Conservation (phyloP, 1,140 invertebrate species). For the Aphelenchoides fujianensis region DNA sequence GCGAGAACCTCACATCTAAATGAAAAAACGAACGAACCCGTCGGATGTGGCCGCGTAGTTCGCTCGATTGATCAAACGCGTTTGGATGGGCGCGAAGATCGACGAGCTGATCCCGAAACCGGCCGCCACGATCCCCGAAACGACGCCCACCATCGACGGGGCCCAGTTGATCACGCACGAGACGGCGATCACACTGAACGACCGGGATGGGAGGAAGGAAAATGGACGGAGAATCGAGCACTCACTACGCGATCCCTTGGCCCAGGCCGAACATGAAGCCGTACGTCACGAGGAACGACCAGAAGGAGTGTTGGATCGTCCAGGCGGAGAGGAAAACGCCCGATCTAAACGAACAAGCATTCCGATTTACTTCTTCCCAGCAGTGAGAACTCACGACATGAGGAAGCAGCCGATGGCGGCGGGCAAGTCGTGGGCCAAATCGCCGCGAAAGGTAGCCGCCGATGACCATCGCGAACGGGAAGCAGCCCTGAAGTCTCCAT, state of each 20-base stretch:
- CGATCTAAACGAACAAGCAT: conserved; percentile 40
- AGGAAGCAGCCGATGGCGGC: conserved; percentile 50
- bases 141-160: conserved; percentile 54
- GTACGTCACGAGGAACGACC: conserved; percentile 56
- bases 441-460: conserved; percentile 49
- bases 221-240: too few species aligned
- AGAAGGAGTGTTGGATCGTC: conserved; percentile 55
- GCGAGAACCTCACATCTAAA: conserved; percentile 28
- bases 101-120: conserved; percentile 60
- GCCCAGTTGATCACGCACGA: conserved; percentile 61
- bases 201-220: too few species aligned
- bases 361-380: too few species aligned
- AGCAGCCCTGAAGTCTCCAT: conserved; percentile 54
- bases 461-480: conserved; percentile 62
- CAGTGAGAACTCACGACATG: conserved; percentile 53
- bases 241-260: conserved; percentile 61
- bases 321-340: conserved; percentile 56
- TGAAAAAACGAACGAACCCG: conserved; percentile 47
- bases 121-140: conserved; percentile 57
- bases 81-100: conserved; percentile 61
- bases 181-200: conserved; percentile 56
- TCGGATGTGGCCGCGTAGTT: conserved; percentile 53
- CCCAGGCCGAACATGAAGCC: conserved; percentile 61
- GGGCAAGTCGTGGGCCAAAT: conserved; percentile 53
- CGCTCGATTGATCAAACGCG: conserved; percentile 49